phyloP scores from a whole-genome alignment of 1,140 invertebrate genomes.

The Drosophila orosa region DNA sequence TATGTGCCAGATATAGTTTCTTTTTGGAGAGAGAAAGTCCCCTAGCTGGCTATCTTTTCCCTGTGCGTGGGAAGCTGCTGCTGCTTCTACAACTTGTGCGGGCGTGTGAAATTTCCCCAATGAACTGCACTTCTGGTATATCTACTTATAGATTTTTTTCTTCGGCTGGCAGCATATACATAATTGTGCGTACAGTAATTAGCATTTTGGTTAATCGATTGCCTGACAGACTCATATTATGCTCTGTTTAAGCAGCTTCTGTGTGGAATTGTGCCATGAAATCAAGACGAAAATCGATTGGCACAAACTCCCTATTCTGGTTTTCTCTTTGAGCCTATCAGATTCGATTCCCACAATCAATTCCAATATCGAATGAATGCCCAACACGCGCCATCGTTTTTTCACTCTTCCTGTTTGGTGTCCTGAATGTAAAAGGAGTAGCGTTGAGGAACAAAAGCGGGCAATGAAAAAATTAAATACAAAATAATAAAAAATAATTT shows the following conservation, averaged over 20 bases:
- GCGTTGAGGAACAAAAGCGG: constrained; percentile 33
- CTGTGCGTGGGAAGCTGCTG: constrained; percentile 67
- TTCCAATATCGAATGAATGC: constrained; percentile 58
- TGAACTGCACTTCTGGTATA: constrained; percentile 64
- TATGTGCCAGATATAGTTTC: constrained; percentile 12
- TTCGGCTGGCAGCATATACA: constrained; percentile 9
- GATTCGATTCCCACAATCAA: constrained; percentile 72
- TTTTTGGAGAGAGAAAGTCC: constrained; percentile 25
- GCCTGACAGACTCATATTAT: constrained; percentile 25
- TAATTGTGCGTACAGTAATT: constrained; percentile 76
- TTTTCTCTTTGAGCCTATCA: constrained; percentile 4
- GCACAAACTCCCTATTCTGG: neutral
- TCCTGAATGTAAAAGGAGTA: constrained; percentile 37
- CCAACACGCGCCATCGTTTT: constrained; percentile 56
- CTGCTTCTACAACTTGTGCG: constrained; percentile 45
- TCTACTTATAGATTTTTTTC: constrained; percentile 25
- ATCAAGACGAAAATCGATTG: constrained; percentile 24
- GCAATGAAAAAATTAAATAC: constrained; percentile 82
- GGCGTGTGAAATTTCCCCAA: constrained; percentile 78
- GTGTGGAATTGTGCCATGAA: neutral
- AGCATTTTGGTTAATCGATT: constrained; percentile 64
- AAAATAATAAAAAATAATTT: constrained; percentile 83
- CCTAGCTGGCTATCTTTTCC: constrained; percentile 18
- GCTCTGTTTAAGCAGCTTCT: constrained; percentile 10
- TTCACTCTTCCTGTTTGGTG: constrained; percentile 14